Conservation (phyloP, 2,797 vertebrate genomes). For the Lutjanus argentimaculatus region DNA sequence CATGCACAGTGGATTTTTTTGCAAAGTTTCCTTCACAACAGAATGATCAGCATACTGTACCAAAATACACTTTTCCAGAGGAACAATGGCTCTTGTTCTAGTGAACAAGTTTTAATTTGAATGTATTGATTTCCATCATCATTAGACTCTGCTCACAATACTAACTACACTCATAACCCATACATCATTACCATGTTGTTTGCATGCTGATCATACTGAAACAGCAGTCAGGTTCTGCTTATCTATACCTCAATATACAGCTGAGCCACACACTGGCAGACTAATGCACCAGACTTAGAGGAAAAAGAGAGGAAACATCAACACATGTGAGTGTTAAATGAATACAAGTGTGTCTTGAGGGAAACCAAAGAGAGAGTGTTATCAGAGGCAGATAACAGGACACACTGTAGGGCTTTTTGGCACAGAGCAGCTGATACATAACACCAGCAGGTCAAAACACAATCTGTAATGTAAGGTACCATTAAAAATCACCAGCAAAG, state of each 20-base stretch:
- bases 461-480: not conserved
- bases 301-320: conserved; percentile 52
- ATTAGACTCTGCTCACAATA: not conserved
- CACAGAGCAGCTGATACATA: conserved; percentile 11
- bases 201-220: conserved; percentile 25
- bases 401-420: conserved; percentile 22
- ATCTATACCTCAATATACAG: conserved; percentile 24
- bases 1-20: not conserved
- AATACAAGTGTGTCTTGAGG: conserved; percentile 56
- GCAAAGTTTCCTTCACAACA: no score
- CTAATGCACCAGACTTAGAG: conserved; percentile 5
- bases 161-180: not conserved
- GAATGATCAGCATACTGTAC: no score
- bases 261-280: not conserved
- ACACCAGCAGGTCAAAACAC: conserved; percentile 11
- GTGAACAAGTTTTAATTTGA: not conserved
- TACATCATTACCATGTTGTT: conserved; percentile 24
- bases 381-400: conserved; percentile 56
- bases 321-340: conserved; percentile 51
- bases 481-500: not conserved
- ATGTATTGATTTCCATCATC: not conserved
- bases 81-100: not conserved
- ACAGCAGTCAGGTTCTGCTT: conserved; percentile 13
- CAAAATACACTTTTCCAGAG: not conserved
- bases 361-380: conserved; percentile 55